Evolutionary conservation across 2,888 invertebrate genomes (phyloP).

Genomic region (Limenitis camilla): DNA sequence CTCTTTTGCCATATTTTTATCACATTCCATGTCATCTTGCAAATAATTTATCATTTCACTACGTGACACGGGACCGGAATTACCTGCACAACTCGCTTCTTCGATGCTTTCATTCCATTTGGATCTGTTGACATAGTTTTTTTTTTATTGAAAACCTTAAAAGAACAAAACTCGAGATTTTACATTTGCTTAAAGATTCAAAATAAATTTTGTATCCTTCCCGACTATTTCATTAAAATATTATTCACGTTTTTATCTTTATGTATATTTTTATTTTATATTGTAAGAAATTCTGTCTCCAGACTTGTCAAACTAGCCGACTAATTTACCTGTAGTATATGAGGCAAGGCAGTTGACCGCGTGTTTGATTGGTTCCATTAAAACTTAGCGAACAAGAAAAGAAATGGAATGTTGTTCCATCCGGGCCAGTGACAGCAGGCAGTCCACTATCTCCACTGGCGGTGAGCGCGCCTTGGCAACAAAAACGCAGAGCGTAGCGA

Average conservation of each 20-base stretch:
- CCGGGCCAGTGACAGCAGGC: conserved; percentile 90
- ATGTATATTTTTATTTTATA: too few relatives aligned
- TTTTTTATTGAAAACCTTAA: too few relatives aligned
- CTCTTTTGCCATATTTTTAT: conserved; percentile 43
- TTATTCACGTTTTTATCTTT: too few relatives aligned
- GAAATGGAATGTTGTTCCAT: conserved; percentile 93
- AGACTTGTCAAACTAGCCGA: neutral
- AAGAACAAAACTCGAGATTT: too few relatives aligned
- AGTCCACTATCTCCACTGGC: conserved; percentile 96
- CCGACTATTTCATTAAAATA: too few relatives aligned
- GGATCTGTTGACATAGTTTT: too few relatives aligned
- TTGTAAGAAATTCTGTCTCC: too few relatives aligned
- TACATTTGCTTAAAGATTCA: too few relatives aligned
- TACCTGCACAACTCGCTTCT: too few relatives aligned
- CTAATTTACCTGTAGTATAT: conserved; percentile 85
- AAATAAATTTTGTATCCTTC: too few relatives aligned
- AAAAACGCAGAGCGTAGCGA: conserved; percentile 90
- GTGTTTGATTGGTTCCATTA: conserved; percentile 95
- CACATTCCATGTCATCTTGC: conserved; percentile 40
- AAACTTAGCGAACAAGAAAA: conserved; percentile 93
- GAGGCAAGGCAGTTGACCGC: conserved; percentile 96
- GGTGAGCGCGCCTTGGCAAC: conserved; percentile 93
- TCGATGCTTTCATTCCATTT: too few relatives aligned
- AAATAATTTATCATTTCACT: neutral
- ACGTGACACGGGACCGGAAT: too few relatives aligned